Percentiles rank a stretch among this genome's conserved stretches.
phyloP scores from a whole-genome alignment of 2,797 vertebrate species.

The Eleutherodactylus coqui region DNA sequence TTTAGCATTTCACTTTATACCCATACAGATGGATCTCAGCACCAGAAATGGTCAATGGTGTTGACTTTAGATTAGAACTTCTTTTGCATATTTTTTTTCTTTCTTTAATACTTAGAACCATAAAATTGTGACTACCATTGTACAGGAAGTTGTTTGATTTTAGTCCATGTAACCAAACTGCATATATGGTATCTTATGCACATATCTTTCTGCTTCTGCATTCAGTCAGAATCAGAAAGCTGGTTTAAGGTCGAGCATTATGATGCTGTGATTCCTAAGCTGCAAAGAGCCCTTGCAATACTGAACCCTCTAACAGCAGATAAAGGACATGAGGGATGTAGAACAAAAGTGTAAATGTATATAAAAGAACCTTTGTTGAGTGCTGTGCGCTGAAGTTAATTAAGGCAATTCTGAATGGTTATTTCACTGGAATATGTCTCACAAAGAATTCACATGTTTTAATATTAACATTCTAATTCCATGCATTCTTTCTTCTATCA shows the following conservation, averaged over 20 bases:
- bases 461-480: slow-evolving; percentile 34
- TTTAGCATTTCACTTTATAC: too few species aligned
- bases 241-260: slow-evolving; percentile 47
- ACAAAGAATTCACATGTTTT: slow-evolving; percentile 34
- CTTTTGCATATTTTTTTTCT: too few species aligned
- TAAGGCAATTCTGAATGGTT: slow-evolving; percentile 36
- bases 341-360: slow-evolving; percentile 56
- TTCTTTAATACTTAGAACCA: too few species aligned
- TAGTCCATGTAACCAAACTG: not conserved
- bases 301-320: slow-evolving; percentile 27
- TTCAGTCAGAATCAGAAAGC: slow-evolving; percentile 31
- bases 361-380: slow-evolving; percentile 50
- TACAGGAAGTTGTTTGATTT: not conserved
- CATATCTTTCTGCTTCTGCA: not conserved
- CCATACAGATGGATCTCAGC: too few species aligned
- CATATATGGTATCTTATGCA: not conserved
- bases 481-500: not conserved
- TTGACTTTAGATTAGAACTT: too few species aligned
- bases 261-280: slow-evolving; percentile 38
- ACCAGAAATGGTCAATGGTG: too few species aligned
- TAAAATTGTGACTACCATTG: not conserved
- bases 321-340: slow-evolving; percentile 34
- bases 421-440: slow-evolving; percentile 27
- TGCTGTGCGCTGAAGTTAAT: slow-evolving; percentile 35
- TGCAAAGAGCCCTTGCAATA: slow-evolving; percentile 19